Evolutionary conservation across 2,113 vertebrate species (phyloP), one percentile per base, ranked within the genome.

Genomic region (Aplodontia rufa): DNA sequence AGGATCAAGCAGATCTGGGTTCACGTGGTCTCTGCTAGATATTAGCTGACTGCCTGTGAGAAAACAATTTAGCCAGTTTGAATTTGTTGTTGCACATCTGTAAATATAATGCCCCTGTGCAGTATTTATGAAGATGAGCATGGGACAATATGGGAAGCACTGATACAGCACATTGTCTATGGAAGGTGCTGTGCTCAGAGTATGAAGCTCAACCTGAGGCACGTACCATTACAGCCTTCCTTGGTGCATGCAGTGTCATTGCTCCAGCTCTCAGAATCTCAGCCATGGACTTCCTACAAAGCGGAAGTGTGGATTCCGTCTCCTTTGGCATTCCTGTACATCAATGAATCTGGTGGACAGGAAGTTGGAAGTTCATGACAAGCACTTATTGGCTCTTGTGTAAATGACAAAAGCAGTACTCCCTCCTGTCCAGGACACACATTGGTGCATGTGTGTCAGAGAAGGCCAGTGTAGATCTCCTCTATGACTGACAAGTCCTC

Each of bases 151-250:
- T 13, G 9, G 2, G 42, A 49, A 53, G 51, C 40, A 16, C 12
- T 42, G 4, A 28, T 6, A 5, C 0, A 13, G 10, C 6, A 19
- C 55, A 58, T 22, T 11, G 74, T 28, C 20, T 26, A 3, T 1
- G 9, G 22, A 10, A 26, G 47, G 49, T 6, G 1, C 69, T 51
- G 28, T 8, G 6, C 74, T 78, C 0, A 0, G 19, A 32, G 6
- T 4, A 0, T 14, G 9, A n/a, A 24, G 0, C 24, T 32, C 7
- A 47, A 28, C 3, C 8, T 0, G n/a, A 3, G 20, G 35, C 2
- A 0, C 0, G 0, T 37, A 16, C 72, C 37, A 6, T 0, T 9
- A 14, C 90, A 69, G 42, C 6, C 53, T 60, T 69, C 17, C 37
- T 13, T 60, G 8, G 11, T 24, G 0, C 37, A 6, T 30, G 24